These are phyloP conservation scores for Andrena minutula DNA, from an alignment of 2,888 invertebrate species.

Conservation along the genomic window DNA sequence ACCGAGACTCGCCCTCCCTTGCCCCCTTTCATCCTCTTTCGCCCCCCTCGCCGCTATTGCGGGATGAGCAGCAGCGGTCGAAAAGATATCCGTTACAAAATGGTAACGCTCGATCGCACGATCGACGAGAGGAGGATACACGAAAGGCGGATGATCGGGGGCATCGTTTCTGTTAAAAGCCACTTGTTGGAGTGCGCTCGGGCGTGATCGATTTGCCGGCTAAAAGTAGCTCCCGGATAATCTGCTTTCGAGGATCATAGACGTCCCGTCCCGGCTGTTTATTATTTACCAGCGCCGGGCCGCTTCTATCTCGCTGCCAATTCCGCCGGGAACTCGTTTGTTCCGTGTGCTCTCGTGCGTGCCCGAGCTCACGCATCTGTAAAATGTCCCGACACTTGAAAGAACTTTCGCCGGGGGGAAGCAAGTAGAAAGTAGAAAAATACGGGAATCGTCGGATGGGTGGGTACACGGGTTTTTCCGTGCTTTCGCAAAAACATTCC, in stretches of 20 bases:
- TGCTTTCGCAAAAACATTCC: constrained; percentile 2
- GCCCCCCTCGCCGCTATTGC: background rate
- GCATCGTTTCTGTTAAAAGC: constrained; percentile 78
- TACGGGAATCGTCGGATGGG: constrained; percentile 7
- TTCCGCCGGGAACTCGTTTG: constrained; percentile 47
- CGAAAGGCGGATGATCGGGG: constrained; percentile 62
- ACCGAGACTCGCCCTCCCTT: background rate
- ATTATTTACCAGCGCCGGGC: constrained; percentile 28
- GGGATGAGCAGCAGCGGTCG: constrained; percentile 51
- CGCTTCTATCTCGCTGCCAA: constrained; percentile 15
- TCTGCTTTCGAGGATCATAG: constrained; percentile 81
- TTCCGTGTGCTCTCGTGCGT: constrained; percentile 56
- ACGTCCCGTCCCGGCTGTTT: constrained; percentile 70
- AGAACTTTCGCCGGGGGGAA: constrained; percentile 19
- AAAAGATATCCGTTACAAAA: constrained; percentile 72
- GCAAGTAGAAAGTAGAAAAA: constrained; percentile 30
- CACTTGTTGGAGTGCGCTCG: constrained; percentile 82
- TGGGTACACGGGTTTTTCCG: background rate
- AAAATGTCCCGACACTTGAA: constrained; percentile 60
- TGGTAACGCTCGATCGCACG: constrained; percentile 74
- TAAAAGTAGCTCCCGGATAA: constrained; percentile 79
- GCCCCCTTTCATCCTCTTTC: background rate
- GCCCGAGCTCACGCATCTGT: constrained; percentile 47
- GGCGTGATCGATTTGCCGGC: constrained; percentile 81
- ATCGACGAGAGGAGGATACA: constrained; percentile 60